Evolutionary conservation across 2,888 invertebrate species (phyloP).

Genomic region (Ennomos fuscantarius): DNA sequence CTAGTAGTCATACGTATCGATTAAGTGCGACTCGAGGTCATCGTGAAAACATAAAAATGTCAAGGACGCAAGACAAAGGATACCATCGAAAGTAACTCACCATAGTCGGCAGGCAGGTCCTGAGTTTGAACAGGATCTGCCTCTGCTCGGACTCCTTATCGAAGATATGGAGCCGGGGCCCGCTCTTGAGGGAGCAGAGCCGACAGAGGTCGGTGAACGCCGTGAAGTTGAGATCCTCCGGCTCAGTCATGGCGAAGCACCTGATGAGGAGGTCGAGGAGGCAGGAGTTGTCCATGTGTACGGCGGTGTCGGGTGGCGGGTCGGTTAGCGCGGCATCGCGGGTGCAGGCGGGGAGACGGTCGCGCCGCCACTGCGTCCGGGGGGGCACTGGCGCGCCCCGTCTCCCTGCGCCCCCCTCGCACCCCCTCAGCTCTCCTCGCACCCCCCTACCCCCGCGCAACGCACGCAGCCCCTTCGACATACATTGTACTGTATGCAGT

Average conservation of each 20-base stretch:
- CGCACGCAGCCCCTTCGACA: conserved; percentile 40
- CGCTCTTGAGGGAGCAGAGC: conserved; percentile 88
- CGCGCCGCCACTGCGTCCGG: conserved; percentile 82
- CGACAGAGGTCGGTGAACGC: conserved; percentile 89
- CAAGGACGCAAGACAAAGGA: conserved; percentile 43
- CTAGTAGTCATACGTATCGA: background rate
- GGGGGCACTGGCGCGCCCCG: conserved; percentile 75
- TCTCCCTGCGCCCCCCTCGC: conserved; percentile 52
- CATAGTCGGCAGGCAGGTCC: conserved; percentile 88
- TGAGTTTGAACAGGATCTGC: conserved; percentile 88
- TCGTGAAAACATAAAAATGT: conserved; percentile 37
- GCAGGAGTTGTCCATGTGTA: conserved; percentile 86
- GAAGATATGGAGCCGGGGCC: conserved; percentile 88
- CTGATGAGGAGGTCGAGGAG: conserved; percentile 85
- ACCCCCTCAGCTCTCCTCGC: conserved; percentile 50
- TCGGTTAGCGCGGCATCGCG: conserved; percentile 77
- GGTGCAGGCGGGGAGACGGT: conserved; percentile 79
- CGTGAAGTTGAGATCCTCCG: conserved; percentile 88
- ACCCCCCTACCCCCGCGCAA: conserved; percentile 47
- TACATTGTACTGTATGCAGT: conserved; percentile 8
- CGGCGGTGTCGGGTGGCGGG: conserved; percentile 80
- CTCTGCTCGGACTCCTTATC: conserved; percentile 90
- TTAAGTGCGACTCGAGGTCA: conserved; percentile 13
- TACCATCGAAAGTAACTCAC: conserved; percentile 73
- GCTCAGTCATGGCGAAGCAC: conserved; percentile 87